A percentile compares a stretch with the other conserved stretches of the same genome.
Evolutionary conservation across 2,113 vertebrate genomes (phyloP).

Genomic region (Proteles cristata): DNA sequence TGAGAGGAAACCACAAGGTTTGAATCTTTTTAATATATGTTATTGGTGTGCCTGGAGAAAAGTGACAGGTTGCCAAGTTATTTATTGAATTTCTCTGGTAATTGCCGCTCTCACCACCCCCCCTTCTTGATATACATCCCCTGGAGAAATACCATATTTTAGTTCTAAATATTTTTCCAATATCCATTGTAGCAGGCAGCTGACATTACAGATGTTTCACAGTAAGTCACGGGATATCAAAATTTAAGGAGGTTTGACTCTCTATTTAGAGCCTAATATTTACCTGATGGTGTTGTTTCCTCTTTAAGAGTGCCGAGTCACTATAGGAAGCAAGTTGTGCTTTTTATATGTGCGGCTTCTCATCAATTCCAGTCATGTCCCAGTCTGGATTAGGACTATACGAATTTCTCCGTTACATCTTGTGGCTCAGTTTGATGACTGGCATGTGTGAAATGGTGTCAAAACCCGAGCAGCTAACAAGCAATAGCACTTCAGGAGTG

Average conservation of each 20-base stretch:
- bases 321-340: slow-evolving; percentile 46
- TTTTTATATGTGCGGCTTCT: slow-evolving; percentile 53
- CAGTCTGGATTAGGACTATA: slow-evolving; percentile 43
- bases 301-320: slow-evolving; percentile 50
- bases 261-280: slow-evolving; percentile 53
- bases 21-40: slow-evolving; percentile 39
- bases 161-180: slow-evolving; percentile 70
- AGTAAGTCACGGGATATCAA: slow-evolving; percentile 41
- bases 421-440: slow-evolving; percentile 14
- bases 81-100: slow-evolving; percentile 72
- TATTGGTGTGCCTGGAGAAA: slow-evolving; percentile 65
- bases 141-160: slow-evolving; percentile 75
- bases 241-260: slow-evolving; percentile 25
- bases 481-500: not conserved
- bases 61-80: slow-evolving; percentile 52
- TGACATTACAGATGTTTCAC: slow-evolving; percentile 62
- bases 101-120: slow-evolving; percentile 34
- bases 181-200: slow-evolving; percentile 55
- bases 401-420: slow-evolving; percentile 13
- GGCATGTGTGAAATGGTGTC: not conserved
- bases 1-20: slow-evolving; percentile 55
- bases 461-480: not conserved
- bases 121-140: slow-evolving; percentile 68
- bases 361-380: slow-evolving; percentile 7
- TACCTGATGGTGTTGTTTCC: not conserved